Evolutionary conservation across 2,113 vertebrate genomes (phyloP).

Genomic region (Neoarius graeffei): DNA sequence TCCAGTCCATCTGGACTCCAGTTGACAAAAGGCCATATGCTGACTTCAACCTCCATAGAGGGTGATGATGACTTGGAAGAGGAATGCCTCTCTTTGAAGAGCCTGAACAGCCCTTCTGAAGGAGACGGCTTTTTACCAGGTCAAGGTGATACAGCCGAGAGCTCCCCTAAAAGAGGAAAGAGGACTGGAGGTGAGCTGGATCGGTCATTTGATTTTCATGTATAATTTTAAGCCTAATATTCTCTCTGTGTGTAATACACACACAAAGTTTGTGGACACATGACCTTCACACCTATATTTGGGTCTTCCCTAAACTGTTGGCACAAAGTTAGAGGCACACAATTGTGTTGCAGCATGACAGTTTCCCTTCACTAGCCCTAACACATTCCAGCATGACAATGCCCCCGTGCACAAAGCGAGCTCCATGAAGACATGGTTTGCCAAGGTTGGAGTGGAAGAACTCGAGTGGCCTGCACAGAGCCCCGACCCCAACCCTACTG

Average conservation of each 20-base stretch:
- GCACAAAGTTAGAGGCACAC: neutral
- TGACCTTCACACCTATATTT: neutral
- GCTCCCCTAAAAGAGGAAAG: conserved; percentile 19
- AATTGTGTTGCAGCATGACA: neutral
- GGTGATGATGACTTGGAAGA: neutral
- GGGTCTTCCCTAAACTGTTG: neutral
- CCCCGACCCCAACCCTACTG: no score
- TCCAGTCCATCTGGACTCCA: neutral
- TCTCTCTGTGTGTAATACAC: no score
- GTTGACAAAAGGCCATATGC: neutral
- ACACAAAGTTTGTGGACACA: neutral
- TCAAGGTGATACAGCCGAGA: conserved; percentile 40
- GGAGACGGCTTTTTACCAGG: conserved; percentile 6
- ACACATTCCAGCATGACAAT: no score
- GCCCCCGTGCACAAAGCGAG: no score
- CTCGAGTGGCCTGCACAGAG: no score
- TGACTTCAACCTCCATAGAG: conserved; percentile 3
- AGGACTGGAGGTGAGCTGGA: conserved; percentile 56
- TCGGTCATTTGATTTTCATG: neutral
- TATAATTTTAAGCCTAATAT: neutral
- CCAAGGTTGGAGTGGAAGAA: no score
- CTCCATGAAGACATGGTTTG: neutral
- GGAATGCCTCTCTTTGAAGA: conserved; percentile 16
- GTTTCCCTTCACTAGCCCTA: no score
- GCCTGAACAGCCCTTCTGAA: conserved; percentile 7